Base-by-base conservation (phyloP, 1,140 invertebrate species). In the Drosophila guanche region DNA sequence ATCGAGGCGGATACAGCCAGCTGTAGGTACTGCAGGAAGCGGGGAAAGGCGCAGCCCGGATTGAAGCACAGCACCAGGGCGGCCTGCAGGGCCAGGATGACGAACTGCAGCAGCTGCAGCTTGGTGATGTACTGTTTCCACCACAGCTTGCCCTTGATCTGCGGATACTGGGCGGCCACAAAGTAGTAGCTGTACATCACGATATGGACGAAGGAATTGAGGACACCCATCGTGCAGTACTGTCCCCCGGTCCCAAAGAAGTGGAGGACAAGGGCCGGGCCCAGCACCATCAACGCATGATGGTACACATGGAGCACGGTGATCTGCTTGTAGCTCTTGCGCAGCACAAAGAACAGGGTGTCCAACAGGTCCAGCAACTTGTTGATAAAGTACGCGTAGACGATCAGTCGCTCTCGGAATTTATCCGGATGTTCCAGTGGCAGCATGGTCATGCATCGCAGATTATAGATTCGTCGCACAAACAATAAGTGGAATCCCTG, bases 281-380 rank as follows among this genome's bases (percentile, higher is more conserved):
- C 8, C 2, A 33, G 0, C 0, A 51, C 45, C 72, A 84, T 81
- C 16, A 77, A 94, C 10, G 94, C 91, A 89, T 98, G 97, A 90
- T 98, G 97, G 86, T 96, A 97, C 0, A 98, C 94, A 76, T 98
- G 97, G 0, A 98, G 93, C 72, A 97, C 95, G 3, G 95, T 95
- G n/a, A 97, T 92, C 84, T 98, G 96, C 46, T 94, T 94, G 53
- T 95, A 93, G 79, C 97, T 97, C 90, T 98, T 97, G 6, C 96
- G 92, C 10, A 98, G 91, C 7, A 98, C 93, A 90, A 98, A 97
- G 91, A 98, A 97, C 25, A 97, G 92, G 3, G 95, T 96, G 65
- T 96, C 95, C 0, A 94, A 10, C 0, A 96, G 91, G 81, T 96
- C 95, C 0, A 93, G 3, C 0, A 75, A 0, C 22, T 90, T 88